Evolutionary conservation across 2,888 invertebrate species (phyloP).

Genomic region (Heteropelma amictum): DNA sequence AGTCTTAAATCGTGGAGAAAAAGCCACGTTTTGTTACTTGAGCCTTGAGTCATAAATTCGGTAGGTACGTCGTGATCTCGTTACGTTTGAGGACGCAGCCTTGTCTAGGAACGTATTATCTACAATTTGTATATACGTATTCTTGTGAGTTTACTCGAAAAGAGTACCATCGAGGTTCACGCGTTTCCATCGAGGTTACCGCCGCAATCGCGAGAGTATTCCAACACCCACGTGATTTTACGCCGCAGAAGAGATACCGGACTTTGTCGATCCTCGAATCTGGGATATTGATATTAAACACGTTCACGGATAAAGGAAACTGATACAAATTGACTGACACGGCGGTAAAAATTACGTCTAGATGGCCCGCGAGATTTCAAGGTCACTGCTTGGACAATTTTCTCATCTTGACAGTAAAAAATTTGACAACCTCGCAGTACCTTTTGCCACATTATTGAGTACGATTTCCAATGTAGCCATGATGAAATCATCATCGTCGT

Average conservation of each 20-base stretch:
- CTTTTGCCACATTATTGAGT: too few relatives aligned
- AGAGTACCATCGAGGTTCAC: slow-evolving; percentile 32
- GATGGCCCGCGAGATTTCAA: too few relatives aligned
- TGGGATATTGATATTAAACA: slow-evolving; percentile 23
- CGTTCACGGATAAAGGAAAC: too few relatives aligned
- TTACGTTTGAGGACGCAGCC: slow-evolving; percentile 45
- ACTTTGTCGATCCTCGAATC: slow-evolving; percentile 43
- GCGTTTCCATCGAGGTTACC: slow-evolving; percentile 48
- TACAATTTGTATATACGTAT: slow-evolving; percentile 23
- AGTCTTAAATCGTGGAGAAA: too few relatives aligned
- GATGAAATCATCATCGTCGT: too few relatives aligned
- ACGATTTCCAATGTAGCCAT: too few relatives aligned
- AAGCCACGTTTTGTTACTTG: too few relatives aligned
- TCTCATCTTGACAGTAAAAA: too few relatives aligned
- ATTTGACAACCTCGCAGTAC: too few relatives aligned
- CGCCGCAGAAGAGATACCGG: slow-evolving; percentile 40
- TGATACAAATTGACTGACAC: too few relatives aligned
- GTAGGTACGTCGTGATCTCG: slow-evolving; percentile 24
- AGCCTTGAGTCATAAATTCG: slow-evolving; percentile 46
- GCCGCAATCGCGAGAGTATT: slow-evolving; percentile 22
- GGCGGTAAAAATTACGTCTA: too few relatives aligned
- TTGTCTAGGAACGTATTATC: slow-evolving; percentile 52
- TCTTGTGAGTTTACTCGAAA: not conserved
- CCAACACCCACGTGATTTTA: slow-evolving; percentile 45
- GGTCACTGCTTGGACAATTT: too few relatives aligned